phyloP scores from a whole-genome alignment of 2,113 vertebrate species.

The Willisornis vidua region DNA sequence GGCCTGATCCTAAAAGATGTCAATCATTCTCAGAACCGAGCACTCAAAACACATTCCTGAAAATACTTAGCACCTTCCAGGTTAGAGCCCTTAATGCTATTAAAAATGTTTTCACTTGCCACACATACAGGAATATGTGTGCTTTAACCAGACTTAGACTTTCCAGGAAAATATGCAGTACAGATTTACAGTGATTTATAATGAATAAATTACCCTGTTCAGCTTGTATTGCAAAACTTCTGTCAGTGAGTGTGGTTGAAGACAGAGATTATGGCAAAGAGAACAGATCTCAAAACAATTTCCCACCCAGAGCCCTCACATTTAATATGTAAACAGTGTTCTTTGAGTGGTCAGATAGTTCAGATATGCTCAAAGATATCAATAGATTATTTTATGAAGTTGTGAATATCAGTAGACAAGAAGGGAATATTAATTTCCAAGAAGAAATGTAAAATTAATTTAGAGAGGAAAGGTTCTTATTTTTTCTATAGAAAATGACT shows the following conservation, averaged over 20 bases:
- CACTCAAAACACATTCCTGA: background rate
- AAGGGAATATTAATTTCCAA: background rate
- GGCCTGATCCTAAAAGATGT: background rate
- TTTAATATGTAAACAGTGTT: background rate
- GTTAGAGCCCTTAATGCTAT: background rate
- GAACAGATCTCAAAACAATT: background rate
- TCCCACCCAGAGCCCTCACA: background rate
- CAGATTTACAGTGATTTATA: slow-evolving; percentile 20
- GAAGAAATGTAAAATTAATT: background rate
- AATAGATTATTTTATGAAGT: background rate
- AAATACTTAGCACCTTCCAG: slow-evolving; percentile 27
- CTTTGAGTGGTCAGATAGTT: background rate
- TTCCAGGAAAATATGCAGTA: slow-evolving; percentile 42
- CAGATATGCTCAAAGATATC: background rate
- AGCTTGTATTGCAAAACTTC: background rate
- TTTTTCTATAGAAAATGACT: background rate
- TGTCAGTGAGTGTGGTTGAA: background rate
- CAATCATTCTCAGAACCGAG: background rate
- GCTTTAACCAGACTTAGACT: background rate
- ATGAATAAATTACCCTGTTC: slow-evolving; percentile 1
- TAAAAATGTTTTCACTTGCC: slow-evolving; percentile 23
- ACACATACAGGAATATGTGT: background rate
- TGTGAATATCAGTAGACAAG: background rate
- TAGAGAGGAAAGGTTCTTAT: background rate
- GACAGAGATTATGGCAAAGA: background rate